These are phyloP conservation scores for Tinea trinotella DNA, from an alignment of 2,888 invertebrate species.

Conservation along the genomic window DNA sequence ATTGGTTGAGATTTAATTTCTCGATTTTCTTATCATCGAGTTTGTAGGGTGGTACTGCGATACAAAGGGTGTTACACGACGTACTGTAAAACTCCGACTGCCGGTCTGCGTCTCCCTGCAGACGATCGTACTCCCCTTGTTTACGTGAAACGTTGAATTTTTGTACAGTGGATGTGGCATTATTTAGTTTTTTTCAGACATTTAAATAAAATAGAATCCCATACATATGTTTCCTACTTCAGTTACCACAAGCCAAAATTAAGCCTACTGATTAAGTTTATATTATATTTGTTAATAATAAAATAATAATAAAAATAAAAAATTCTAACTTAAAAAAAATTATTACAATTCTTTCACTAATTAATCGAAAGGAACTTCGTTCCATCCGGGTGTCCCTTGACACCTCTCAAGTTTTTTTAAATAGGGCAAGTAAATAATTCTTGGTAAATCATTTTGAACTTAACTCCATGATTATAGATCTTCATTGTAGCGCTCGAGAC, in stretches of 20 bases:
- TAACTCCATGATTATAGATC: background rate
- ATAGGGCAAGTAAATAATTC: too few relatives aligned
- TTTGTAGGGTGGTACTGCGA: background rate
- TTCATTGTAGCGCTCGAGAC: slow-evolving; percentile 21
- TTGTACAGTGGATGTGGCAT: slow-evolving; percentile 1
- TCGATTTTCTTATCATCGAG: background rate
- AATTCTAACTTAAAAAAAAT: too few relatives aligned
- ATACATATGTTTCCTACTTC: too few relatives aligned
- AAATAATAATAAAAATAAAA: too few relatives aligned
- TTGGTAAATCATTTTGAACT: background rate
- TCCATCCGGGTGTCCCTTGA: too few relatives aligned
- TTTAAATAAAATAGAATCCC: background rate
- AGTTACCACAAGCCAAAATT: too few relatives aligned
- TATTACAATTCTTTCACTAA: too few relatives aligned
- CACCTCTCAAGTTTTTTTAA: too few relatives aligned
- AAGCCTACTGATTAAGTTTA: too few relatives aligned
- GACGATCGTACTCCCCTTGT: background rate
- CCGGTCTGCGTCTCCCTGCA: slow-evolving; percentile 11
- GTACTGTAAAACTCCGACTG: background rate
- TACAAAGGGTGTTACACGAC: background rate
- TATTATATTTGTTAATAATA: too few relatives aligned
- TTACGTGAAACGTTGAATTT: background rate
- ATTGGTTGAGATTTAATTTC: background rate
- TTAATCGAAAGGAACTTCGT: too few relatives aligned
- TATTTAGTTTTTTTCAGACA: background rate